These are phyloP conservation scores for Drosophila takahashii DNA, from an alignment of 1,140 invertebrate genomes.

Conservation along the genomic window DNA sequence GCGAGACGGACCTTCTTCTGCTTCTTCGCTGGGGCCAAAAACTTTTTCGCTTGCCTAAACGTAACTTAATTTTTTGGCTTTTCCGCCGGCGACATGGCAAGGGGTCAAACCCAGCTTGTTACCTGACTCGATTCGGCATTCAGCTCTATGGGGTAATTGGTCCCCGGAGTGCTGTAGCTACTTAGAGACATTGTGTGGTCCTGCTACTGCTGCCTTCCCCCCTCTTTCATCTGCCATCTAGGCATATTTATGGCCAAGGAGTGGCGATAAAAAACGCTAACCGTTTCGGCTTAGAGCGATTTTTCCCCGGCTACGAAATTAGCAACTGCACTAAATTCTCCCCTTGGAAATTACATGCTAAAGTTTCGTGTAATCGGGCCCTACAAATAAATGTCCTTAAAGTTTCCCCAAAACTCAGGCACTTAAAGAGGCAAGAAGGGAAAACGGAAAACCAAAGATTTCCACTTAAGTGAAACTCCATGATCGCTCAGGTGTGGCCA, in stretches of 20 bases:
- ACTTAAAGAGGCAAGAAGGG: constrained; percentile 47
- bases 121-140: constrained; percentile 48
- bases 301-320: constrained; percentile 44
- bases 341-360: constrained; percentile 41
- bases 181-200: constrained; percentile 68
- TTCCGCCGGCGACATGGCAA: constrained; percentile 20
- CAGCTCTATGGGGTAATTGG: constrained; percentile 63
- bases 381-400: constrained; percentile 57
- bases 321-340: constrained; percentile 62
- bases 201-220: not conserved
- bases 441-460: constrained; percentile 33
- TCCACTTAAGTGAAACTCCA: constrained; percentile 41
- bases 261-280: constrained; percentile 76
- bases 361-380: constrained; percentile 49
- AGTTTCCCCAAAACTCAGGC: constrained; percentile 15
- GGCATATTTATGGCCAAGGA: constrained; percentile 69
- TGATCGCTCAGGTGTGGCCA: constrained; percentile 61
- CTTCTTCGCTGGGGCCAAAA: constrained; percentile 41
- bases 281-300: constrained; percentile 50
- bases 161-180: constrained; percentile 77
- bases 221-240: constrained; percentile 38
- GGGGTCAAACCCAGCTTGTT: constrained; percentile 68
- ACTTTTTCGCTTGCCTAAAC: constrained; percentile 64
- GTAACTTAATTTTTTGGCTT: constrained; percentile 76
- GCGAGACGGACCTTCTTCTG: constrained; percentile 29